A percentile compares a stretch with the other conserved stretches of the same genome.
These are phyloP conservation scores for Pterocles gutturalis DNA, from an alignment of 2,113 vertebrate genomes.

Conservation along the genomic window DNA sequence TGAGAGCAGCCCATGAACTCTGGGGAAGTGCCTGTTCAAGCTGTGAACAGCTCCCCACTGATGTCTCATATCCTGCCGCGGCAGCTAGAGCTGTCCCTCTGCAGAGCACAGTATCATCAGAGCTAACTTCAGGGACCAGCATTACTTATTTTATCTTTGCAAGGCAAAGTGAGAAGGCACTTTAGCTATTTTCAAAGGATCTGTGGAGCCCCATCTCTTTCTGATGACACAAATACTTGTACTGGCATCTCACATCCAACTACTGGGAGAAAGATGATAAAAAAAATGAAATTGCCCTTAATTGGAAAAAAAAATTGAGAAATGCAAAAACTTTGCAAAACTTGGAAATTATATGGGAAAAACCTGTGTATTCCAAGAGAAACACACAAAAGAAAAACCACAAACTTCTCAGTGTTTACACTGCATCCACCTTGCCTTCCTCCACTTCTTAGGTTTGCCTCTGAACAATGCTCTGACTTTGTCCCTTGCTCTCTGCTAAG, in stretches of 20 bases:
- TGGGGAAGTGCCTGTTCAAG: background rate
- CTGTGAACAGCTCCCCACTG: background rate
- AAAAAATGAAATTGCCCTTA: fast-evolving
- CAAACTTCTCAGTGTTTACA: background rate
- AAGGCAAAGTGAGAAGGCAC: background rate
- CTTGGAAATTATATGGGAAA: background rate
- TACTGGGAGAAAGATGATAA: background rate
- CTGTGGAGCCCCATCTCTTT: background rate
- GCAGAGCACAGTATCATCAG: background rate
- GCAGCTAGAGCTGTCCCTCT: background rate
- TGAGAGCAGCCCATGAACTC: background rate
- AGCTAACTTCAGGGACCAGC: background rate
- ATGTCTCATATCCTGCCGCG: background rate
- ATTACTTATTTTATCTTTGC: background rate
- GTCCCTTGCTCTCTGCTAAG: background rate
- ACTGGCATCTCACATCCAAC: background rate
- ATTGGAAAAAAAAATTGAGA: background rate
- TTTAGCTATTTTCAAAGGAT: background rate
- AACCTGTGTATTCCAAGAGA: background rate
- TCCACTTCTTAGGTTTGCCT: background rate
- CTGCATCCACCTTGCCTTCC: background rate
- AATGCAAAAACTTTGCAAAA: background rate
- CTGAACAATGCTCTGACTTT: background rate
- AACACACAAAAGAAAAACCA: background rate
- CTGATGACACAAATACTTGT: background rate